Evolutionary conservation across 2,888 invertebrate genomes (phyloP).

Genomic region (Eupithecia vulgata): DNA sequence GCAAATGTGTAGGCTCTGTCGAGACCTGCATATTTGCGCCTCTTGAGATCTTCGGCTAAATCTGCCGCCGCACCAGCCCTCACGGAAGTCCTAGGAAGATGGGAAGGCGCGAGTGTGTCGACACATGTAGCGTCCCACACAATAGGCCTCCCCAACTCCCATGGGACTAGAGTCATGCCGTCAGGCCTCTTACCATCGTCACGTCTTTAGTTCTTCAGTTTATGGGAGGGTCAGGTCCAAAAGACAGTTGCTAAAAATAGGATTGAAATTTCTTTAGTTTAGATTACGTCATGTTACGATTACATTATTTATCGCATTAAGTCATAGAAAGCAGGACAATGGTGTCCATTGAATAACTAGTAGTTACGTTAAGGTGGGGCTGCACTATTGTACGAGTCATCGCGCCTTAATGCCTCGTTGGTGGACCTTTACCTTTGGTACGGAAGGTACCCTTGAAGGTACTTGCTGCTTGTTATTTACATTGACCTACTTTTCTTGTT

Average conservation of each 20-base stretch:
- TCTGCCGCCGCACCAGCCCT: too few relatives aligned
- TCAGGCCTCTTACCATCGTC: too few relatives aligned
- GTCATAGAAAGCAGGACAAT: constrained; percentile 16
- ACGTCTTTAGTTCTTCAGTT: too few relatives aligned
- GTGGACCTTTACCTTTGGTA: constrained; percentile 3
- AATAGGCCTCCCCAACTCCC: too few relatives aligned
- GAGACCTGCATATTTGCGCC: too few relatives aligned
- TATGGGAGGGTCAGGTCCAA: not conserved
- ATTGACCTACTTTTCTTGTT: not conserved
- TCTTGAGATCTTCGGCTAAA: too few relatives aligned
- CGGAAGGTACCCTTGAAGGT: not conserved
- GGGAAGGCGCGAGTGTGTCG: too few relatives aligned
- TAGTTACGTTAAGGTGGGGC: constrained; percentile 2
- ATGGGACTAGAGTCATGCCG: too few relatives aligned
- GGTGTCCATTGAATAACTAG: not conserved
- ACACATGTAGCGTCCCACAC: too few relatives aligned
- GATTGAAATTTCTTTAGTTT: not conserved
- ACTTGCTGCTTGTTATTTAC: not conserved
- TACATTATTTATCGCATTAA: not conserved
- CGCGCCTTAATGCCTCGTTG: not conserved
- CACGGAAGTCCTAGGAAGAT: too few relatives aligned
- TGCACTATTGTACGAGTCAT: constrained; percentile 7
- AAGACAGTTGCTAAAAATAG: not conserved
- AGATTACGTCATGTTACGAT: constrained; percentile 9
- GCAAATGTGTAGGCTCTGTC: too few relatives aligned